Conservation (phyloP, 2,113 vertebrate species). For the Blennius ocellaris region DNA sequence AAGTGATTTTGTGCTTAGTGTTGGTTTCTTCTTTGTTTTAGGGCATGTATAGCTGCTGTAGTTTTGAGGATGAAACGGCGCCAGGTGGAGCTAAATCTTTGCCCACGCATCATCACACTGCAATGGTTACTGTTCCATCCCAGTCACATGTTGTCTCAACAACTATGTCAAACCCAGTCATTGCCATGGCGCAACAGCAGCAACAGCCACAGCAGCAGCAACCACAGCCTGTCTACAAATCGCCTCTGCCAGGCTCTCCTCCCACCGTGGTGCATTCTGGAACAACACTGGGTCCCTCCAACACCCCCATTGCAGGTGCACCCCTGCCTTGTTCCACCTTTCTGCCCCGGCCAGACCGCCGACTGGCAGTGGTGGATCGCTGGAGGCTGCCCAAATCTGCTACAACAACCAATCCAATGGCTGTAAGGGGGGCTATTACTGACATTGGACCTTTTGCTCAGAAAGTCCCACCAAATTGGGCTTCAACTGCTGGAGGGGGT, state of each 20-base stretch:
- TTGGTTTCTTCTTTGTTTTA: conserved; percentile 58
- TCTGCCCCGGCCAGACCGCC: conserved; percentile 88
- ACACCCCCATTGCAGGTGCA: conserved; percentile 83
- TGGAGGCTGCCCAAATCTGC: conserved; percentile 89
- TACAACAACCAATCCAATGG: conserved; percentile 83
- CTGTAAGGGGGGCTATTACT: conserved; percentile 78
- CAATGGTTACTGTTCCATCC: conserved; percentile 78
- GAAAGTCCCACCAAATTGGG: conserved; percentile 82
- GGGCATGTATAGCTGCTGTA: conserved; percentile 96
- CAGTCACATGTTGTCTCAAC: conserved; percentile 80
- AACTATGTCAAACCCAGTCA: conserved; percentile 76
- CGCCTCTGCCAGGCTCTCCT: conserved; percentile 84
- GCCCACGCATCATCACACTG: conserved; percentile 78
- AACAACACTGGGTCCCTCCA: conserved; percentile 84
- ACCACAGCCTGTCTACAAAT: conserved; percentile 81
- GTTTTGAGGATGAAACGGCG: conserved; percentile 88
- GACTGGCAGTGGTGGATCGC: conserved; percentile 88
- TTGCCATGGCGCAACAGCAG: conserved; percentile 82
- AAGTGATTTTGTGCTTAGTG: background rate
- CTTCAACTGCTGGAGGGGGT: conserved; percentile 74
- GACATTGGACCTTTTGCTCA: conserved; percentile 82
- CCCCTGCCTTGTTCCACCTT: conserved; percentile 89
- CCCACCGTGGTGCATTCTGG: conserved; percentile 85
- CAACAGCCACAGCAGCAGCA: conserved; percentile 81
- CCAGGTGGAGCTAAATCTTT: conserved; percentile 80